Conservation (phyloP, 2,113 vertebrate species). For the Trochalopteron elliotii region DNA sequence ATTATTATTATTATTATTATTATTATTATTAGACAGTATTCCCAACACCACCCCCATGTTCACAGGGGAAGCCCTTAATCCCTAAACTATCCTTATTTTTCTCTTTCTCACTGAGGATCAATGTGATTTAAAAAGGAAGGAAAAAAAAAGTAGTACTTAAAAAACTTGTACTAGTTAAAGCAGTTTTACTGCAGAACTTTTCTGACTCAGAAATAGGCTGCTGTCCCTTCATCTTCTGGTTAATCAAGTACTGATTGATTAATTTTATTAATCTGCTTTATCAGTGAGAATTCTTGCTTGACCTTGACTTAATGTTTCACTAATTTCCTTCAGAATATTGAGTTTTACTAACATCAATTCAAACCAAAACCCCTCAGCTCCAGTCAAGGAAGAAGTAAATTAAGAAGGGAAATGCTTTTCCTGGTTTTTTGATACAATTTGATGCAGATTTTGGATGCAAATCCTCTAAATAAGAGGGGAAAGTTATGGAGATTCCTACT, state of each 20-base stretch:
- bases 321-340: neutral
- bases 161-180: neutral
- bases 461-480: neutral
- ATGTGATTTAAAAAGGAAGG: neutral
- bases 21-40: neutral
- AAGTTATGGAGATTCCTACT: neutral
- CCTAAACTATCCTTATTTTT: neutral
- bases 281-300: neutral
- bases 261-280: neutral
- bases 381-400: neutral
- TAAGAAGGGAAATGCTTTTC: neutral
- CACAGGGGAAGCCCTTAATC: neutral
- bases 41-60: neutral
- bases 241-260: neutral
- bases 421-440: neutral
- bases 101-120: neutral
- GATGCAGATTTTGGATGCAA: neutral
- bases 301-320: neutral
- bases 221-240: neutral
- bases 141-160: neutral
- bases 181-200: neutral
- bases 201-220: neutral
- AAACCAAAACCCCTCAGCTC: neutral
- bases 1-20: neutral
- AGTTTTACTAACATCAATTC: neutral